A percentile compares a stretch with the other conserved stretches of the same genome.
Conservation (phyloP, 2,888 invertebrate genomes). For the Esperia sulphurella region DNA sequence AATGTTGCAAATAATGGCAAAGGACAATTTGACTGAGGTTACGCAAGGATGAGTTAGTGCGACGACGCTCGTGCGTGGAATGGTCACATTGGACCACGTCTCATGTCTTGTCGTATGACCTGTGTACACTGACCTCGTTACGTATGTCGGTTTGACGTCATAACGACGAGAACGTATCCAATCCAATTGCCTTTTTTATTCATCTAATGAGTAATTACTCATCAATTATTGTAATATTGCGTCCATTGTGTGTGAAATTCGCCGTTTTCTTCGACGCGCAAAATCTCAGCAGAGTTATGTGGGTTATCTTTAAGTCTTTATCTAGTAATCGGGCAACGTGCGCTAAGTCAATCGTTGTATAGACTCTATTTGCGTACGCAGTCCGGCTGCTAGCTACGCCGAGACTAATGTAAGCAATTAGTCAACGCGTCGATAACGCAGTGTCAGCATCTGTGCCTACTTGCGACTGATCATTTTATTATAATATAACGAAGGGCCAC, state of each 20-base stretch:
- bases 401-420: conserved; percentile 69
- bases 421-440: conserved; percentile 57
- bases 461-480: conserved; percentile 31
- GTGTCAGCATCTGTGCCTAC: conserved; percentile 49
- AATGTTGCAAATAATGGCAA: not conserved
- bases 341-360: conserved; percentile 59
- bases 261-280: not conserved
- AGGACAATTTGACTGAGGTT: not conserved
- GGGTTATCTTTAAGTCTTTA: conserved; percentile 10
- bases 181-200: conserved; percentile 32
- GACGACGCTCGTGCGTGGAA: not conserved
- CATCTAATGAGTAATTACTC: conserved; percentile 23
- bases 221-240: conserved; percentile 22
- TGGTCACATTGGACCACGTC: conserved; percentile 30
- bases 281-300: not conserved
- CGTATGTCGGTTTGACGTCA: conserved; percentile 36
- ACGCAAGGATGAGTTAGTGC: not conserved
- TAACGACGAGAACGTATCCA: conserved; percentile 28
- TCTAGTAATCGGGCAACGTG: conserved; percentile 55
- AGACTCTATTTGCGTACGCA: conserved; percentile 62
- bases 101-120: conserved; percentile 36
- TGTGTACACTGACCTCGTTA: conserved; percentile 45
- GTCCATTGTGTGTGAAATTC: not conserved
- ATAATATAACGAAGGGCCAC: conserved; percentile 23
- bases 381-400: conserved; percentile 41